Percentiles rank a stretch among this genome's conserved stretches.
These are phyloP conservation scores for Syrrhaptes paradoxus DNA, from an alignment of 2,113 vertebrate genomes.

Conservation along the genomic window DNA sequence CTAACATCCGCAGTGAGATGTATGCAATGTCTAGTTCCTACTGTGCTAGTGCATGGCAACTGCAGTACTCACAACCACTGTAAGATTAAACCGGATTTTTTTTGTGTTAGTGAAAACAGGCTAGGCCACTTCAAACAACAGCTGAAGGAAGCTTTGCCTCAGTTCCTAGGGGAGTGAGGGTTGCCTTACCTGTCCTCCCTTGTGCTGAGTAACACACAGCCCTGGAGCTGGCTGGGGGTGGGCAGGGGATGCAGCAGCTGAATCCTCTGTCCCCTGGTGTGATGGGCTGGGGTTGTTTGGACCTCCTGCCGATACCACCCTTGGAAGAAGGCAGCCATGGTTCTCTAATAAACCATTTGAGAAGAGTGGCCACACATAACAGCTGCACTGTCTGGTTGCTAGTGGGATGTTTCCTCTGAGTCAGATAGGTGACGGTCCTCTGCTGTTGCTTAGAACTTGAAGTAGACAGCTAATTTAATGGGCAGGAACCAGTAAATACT, in stretches of 20 bases:
- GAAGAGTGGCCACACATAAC: background rate
- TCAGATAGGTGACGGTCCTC: background rate
- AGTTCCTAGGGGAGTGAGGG: background rate
- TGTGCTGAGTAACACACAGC: background rate
- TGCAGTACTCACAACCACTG: background rate
- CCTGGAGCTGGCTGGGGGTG: background rate
- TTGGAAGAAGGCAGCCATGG: background rate
- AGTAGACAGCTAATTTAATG: background rate
- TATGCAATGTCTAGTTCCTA: background rate
- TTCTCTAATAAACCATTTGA: background rate
- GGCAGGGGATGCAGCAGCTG: background rate
- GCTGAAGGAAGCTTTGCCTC: background rate
- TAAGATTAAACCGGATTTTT: background rate
- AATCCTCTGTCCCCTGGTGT: background rate
- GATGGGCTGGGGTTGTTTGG: background rate
- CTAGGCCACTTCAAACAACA: background rate
- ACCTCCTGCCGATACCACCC: background rate
- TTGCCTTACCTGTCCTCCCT: background rate
- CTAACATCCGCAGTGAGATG: background rate
- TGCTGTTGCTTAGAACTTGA: background rate
- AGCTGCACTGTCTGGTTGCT: background rate
- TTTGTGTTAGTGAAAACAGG: background rate
- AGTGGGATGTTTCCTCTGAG: background rate
- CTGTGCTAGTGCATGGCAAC: background rate
- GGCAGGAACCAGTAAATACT: background rate